These are phyloP conservation scores for Xerus inauris DNA, from an alignment of 2,113 vertebrate species.

Conservation along the genomic window DNA sequence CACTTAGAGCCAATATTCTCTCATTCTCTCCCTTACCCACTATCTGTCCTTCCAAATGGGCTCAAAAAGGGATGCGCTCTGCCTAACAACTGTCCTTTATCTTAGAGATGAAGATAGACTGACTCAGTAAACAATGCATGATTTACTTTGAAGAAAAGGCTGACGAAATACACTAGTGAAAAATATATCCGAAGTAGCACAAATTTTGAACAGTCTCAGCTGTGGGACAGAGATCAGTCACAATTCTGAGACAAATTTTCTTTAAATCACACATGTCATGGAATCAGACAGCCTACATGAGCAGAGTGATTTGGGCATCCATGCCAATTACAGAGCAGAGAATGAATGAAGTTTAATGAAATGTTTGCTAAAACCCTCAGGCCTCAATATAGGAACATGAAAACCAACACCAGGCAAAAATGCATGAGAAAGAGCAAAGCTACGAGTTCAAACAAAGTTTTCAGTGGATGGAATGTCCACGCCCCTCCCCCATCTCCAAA, in stretches of 20 bases:
- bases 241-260: background rate
- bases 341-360: background rate
- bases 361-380: slow-evolving; percentile 2
- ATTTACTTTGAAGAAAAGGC: background rate
- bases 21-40: background rate
- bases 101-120: background rate
- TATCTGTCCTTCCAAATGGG: background rate
- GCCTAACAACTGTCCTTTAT: background rate
- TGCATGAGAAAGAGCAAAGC: background rate
- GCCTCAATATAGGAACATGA: background rate
- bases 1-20: background rate
- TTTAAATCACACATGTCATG: background rate
- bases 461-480: background rate
- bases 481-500: background rate
- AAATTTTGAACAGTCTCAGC: background rate
- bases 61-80: background rate
- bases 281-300: background rate
- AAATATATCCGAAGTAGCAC: background rate
- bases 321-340: background rate
- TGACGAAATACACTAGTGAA: slow-evolving; percentile 45
- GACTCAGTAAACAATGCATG: background rate
- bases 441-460: background rate
- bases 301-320: background rate
- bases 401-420: background rate
- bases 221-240: background rate